Evolutionary conservation across 1,140 invertebrate species (phyloP).

Genomic region (Rhagoletis zephyria): DNA sequence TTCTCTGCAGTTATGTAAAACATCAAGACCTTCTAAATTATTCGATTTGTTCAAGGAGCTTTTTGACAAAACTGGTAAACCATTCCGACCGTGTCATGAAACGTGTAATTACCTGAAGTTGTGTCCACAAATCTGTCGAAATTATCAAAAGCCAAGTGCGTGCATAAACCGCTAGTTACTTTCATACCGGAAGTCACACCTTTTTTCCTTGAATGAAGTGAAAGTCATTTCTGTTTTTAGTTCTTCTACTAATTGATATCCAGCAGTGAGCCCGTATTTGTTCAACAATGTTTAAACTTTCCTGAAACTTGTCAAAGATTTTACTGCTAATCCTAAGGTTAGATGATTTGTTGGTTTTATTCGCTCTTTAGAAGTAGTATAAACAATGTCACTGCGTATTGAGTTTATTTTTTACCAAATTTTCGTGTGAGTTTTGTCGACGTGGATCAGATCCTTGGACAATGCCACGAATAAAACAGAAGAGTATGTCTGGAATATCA

Average conservation of each 20-base stretch:
- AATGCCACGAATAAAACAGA: not conserved
- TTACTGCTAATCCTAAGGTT: not conserved
- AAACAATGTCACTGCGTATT: not conserved
- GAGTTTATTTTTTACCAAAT: not conserved
- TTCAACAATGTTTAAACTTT: not conserved
- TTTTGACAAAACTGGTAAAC: not conserved
- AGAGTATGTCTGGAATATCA: not conserved
- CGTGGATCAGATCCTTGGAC: not conserved
- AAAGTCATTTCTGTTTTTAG: not conserved
- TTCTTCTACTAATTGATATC: not conserved
- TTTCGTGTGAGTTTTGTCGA: not conserved
- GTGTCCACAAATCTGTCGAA: not conserved
- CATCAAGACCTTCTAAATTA: not conserved
- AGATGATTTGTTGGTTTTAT: conserved; percentile 4
- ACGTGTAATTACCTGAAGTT: not conserved
- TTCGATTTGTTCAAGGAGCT: not conserved
- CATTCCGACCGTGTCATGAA: not conserved
- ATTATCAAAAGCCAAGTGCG: not conserved
- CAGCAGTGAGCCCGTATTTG: too few species aligned
- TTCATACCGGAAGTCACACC: not conserved
- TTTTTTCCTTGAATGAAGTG: not conserved
- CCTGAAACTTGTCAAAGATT: conserved; percentile 6
- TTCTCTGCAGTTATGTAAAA: too few species aligned
- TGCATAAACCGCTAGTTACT: not conserved
- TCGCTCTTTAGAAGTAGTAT: not conserved